Percentiles rank a stretch among this genome's conserved stretches.
phyloP scores from a whole-genome alignment of 2,113 vertebrate genomes.

The Callipepla californica region DNA sequence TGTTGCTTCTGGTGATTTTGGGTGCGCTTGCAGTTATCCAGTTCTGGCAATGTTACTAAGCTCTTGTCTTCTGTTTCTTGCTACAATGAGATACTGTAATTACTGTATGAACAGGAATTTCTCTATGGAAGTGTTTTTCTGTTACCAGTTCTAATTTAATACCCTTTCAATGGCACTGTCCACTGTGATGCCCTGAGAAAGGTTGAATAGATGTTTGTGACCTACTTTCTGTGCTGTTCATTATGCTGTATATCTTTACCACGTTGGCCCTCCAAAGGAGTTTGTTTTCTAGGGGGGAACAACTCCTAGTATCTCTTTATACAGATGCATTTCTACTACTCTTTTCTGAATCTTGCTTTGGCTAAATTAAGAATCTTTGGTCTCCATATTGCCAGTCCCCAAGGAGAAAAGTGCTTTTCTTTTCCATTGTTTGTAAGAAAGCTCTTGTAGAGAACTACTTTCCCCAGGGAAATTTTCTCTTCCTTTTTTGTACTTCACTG shows the following conservation, averaged over 20 bases:
- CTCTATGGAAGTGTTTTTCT: neutral
- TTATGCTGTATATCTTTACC: neutral
- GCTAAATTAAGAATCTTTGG: neutral
- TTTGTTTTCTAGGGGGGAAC: neutral
- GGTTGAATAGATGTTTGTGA: conserved; percentile 19
- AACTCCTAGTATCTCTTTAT: neutral
- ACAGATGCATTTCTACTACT: neutral
- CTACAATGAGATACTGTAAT: neutral
- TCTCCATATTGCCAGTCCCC: neutral
- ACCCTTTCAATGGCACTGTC: neutral
- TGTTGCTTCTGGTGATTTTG: neutral
- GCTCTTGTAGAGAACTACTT: neutral
- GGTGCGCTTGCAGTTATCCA: neutral
- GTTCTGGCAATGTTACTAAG: neutral
- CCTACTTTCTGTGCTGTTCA: conserved; percentile 7
- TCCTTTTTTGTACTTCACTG: conserved; percentile 22
- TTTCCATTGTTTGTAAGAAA: neutral
- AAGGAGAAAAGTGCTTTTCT: neutral
- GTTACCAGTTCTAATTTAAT: neutral
- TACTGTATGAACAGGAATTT: neutral
- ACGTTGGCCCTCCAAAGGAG: neutral
- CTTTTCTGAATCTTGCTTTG: neutral
- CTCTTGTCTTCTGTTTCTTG: neutral
- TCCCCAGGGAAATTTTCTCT: conserved; percentile 9
- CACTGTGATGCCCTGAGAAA: neutral